A percentile compares a stretch with the other conserved stretches of the same genome.
Evolutionary conservation across 2,113 vertebrate genomes (phyloP).

Genomic region (Bombycilla garrulus): DNA sequence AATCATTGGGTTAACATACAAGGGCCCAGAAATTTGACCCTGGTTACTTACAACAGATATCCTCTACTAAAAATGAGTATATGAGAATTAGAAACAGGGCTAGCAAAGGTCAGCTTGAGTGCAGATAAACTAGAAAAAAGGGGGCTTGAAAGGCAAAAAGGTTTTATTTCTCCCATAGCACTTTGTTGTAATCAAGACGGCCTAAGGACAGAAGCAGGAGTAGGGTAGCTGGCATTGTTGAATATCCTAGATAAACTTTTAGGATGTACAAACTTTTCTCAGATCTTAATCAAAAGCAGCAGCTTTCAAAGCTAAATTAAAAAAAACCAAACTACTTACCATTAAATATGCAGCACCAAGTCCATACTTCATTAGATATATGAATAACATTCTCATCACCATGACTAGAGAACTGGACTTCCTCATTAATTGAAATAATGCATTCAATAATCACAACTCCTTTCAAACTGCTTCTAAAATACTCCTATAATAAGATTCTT

Average conservation of each 20-base stretch:
- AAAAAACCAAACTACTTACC: background rate
- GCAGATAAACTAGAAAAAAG: conserved; percentile 68
- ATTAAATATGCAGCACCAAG: background rate
- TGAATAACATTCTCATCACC: background rate
- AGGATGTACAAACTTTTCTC: background rate
- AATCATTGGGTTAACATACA: conserved; percentile 74
- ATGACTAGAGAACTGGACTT: background rate
- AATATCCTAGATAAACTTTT: background rate
- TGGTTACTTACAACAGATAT: conserved; percentile 73
- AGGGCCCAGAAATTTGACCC: conserved; percentile 77
- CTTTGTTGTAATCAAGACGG: background rate
- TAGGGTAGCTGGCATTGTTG: background rate
- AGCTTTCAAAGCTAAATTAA: background rate
- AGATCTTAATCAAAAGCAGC: background rate
- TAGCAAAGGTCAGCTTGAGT: conserved; percentile 74
- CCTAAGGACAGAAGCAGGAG: background rate
- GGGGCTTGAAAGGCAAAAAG: conserved; percentile 33
- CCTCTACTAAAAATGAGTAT: conserved; percentile 75
- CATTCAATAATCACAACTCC: background rate
- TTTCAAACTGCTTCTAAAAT: background rate
- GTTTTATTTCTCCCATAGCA: conserved; percentile 12
- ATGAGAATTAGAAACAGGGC: conserved; percentile 80
- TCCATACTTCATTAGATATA: background rate
- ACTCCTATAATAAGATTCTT: background rate
- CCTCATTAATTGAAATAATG: background rate